phyloP scores from a whole-genome alignment of 2,797 vertebrate species.

The Cephalopachus bancanus region DNA sequence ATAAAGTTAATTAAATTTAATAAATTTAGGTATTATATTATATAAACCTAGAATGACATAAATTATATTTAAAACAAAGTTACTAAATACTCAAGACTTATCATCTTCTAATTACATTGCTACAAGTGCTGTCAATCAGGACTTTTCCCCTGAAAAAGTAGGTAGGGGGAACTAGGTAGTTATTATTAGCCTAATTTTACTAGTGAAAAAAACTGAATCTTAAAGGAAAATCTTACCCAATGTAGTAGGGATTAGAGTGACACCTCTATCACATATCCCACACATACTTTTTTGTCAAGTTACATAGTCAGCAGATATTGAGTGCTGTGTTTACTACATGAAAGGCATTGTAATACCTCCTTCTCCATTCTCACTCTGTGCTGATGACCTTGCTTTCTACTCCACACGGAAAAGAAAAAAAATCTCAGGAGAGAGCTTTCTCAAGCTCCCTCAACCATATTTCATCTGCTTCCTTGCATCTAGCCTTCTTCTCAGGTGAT shows the following conservation, averaged over 20 bases:
- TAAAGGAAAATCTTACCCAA: not conserved
- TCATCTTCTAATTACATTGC: not conserved
- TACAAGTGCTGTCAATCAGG: not conserved
- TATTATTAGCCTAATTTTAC: slow-evolving; percentile 9
- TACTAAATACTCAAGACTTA: not conserved
- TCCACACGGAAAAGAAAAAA: not conserved
- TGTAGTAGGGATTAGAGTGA: not conserved
- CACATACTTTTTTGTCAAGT: not conserved
- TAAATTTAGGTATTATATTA: slow-evolving; percentile 41
- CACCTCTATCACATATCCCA: not conserved
- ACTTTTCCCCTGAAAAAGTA: no score
- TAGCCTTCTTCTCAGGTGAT: not conserved
- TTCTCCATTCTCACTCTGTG: not conserved
- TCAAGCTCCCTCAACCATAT: not conserved
- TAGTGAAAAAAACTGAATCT: slow-evolving; percentile 4
- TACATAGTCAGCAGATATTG: not conserved
- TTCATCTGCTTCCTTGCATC: not conserved
- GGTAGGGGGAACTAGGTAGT: not conserved
- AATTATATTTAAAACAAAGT: slow-evolving; percentile 4
- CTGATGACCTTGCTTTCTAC: not conserved
- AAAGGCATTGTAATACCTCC: not conserved
- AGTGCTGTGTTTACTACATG: not conserved
- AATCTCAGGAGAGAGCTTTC: not conserved
- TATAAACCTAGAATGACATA: not conserved
- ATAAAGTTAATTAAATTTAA: slow-evolving; percentile 9